A percentile compares a stretch with the other conserved stretches of the same genome.
These are phyloP conservation scores for Mastigias papua DNA, from an alignment of 30 jellyfish, hydroid and myxozoan genomes.

Conservation along the genomic window DNA sequence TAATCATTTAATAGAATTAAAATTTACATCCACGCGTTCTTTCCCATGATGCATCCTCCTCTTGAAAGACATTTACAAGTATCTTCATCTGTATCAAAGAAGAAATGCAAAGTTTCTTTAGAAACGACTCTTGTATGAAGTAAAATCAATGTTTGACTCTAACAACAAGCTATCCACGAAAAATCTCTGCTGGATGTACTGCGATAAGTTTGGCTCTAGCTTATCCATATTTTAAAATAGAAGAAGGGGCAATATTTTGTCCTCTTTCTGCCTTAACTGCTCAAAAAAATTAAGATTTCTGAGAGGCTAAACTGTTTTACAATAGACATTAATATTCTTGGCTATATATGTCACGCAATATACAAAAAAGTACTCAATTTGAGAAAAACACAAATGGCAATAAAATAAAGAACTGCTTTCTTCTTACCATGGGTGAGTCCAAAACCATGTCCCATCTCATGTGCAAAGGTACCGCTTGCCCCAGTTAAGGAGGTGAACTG, in stretches of 20 bases:
- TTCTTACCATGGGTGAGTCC: conserved; percentile 85
- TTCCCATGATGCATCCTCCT: conserved; percentile 95
- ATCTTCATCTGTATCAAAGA: neutral
- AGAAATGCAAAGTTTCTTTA: neutral
- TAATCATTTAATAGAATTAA: neutral
- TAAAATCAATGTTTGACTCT: neutral
- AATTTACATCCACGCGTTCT: conserved; percentile 60
- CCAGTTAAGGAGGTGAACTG: conserved; percentile 70
- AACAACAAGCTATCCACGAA: too few species aligned
- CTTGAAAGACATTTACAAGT: conserved; percentile 77
- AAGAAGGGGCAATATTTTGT: too few species aligned
- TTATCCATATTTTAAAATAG: too few species aligned
- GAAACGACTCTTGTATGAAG: neutral
- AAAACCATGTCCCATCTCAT: conserved; percentile 89
- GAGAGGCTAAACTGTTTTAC: too few species aligned
- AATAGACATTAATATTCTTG: too few species aligned
- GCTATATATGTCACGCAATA: too few species aligned
- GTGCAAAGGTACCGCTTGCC: conserved; percentile 79
- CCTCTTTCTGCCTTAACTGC: too few species aligned
- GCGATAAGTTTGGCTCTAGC: too few species aligned
- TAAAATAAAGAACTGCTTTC: too few species aligned
- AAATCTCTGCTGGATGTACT: too few species aligned
- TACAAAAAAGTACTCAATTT: neutral
- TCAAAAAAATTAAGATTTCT: too few species aligned
- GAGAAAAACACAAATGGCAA: neutral